phyloP scores from a whole-genome alignment of 2,113 vertebrate genomes.

The Catagonus wagneri region DNA sequence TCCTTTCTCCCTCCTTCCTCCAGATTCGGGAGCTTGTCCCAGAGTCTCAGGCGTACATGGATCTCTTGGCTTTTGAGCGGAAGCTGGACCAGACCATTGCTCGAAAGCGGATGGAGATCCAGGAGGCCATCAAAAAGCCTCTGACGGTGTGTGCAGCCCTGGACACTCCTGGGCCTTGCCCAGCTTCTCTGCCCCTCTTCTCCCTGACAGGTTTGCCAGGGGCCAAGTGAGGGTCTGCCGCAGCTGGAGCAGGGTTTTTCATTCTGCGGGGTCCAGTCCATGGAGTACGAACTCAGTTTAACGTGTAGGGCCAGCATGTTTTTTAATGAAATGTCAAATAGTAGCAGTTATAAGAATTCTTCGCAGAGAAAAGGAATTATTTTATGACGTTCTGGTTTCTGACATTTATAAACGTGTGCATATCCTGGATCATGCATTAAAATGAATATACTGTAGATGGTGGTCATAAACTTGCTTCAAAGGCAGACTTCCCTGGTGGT shows the following conservation, averaged over 20 bases:
- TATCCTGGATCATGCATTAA: neutral
- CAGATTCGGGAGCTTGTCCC: constrained; percentile 98
- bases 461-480: neutral
- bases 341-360: neutral
- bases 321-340: constrained; percentile 26
- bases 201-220: neutral
- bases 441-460: neutral
- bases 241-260: neutral
- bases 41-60: constrained; percentile 99
- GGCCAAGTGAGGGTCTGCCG: neutral
- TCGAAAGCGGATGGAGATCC: constrained; percentile 99
- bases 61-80: constrained; percentile 98
- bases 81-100: constrained; percentile 99
- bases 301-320: constrained; percentile 7
- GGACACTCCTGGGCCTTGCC: neutral
- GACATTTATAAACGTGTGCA: neutral
- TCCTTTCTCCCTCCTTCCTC: neutral
- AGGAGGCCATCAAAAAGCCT: constrained; percentile 99
- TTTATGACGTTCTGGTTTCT: neutral
- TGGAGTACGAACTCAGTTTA: neutral
- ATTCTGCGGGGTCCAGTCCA: neutral
- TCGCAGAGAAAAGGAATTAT: neutral
- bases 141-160: constrained; percentile 91
- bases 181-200: neutral
- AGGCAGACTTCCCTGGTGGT: neutral